phyloP scores from a whole-genome alignment of 2,797 vertebrate genomes.

The Typhlichthys eigenmanni region DNA sequence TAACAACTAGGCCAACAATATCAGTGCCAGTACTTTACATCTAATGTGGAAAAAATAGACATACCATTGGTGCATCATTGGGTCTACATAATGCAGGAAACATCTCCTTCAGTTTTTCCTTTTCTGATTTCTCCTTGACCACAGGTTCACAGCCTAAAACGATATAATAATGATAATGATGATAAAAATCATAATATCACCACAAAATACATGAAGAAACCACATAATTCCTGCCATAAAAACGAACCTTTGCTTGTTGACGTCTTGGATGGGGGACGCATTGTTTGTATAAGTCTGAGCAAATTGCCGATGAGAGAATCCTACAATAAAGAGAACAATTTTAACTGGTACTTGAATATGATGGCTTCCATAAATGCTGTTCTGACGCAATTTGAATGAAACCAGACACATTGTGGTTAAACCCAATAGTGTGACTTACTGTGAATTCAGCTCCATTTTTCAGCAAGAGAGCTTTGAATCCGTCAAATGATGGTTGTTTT shows the following conservation, averaged over 20 bases:
- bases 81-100: conserved; percentile 92
- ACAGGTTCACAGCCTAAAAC: conserved; percentile 62
- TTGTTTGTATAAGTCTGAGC: conserved; percentile 94
- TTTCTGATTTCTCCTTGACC: conserved; percentile 83
- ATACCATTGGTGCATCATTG: conserved; percentile 85
- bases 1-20: too few species aligned
- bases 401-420: too few species aligned
- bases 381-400: too few species aligned
- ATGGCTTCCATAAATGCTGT: not conserved
- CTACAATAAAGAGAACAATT: conserved; percentile 56
- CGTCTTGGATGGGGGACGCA: conserved; percentile 87
- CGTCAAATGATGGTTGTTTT: conserved; percentile 86
- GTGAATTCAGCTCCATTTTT: conserved; percentile 98
- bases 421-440: conserved; percentile 67
- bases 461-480: conserved; percentile 84
- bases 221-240: not conserved
- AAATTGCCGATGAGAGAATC: conserved; percentile 94
- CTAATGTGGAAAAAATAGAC: not conserved
- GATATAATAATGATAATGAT: too few species aligned
- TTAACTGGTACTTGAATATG: not conserved
- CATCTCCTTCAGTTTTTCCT: conserved; percentile 88
- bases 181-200: not conserved
- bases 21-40: too few species aligned
- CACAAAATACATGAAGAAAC: not conserved
- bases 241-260: conserved; percentile 83